Evolutionary conservation across 2,113 vertebrate genomes (phyloP), one percentile per base, ranked within the genome.

Genomic region (Cnemophilus loriae): DNA sequence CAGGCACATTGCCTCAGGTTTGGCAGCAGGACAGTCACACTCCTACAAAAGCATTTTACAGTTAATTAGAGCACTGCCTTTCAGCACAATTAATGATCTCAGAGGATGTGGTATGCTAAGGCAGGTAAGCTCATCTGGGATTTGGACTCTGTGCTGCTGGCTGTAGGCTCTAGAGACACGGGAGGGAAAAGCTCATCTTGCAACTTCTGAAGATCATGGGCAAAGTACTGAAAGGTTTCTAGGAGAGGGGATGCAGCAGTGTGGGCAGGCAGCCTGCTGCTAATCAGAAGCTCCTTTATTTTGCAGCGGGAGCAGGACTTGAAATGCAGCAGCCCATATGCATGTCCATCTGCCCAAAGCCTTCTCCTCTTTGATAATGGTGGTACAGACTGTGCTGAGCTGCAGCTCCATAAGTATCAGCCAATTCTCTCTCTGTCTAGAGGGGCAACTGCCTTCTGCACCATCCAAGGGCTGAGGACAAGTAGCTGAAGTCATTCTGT

Each of bases 361-460:
- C 75, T 84, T 84, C 64, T 47, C 39, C 37, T 65, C 74, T 37
- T 46, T 69, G 64, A 13, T 41, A 57, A 46, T 22, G 42, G 63
- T 75, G 42, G 81, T 70, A 87, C 87, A 59, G 81, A 47, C 60
- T 95, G 87, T 95, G 73, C 95, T 55, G 87, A 94, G 87, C 73
- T 11, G 20, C 20, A 6, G 1, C 56, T 91, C 32, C 10, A 32
- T 91, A 94, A 87, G 41, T 93, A 64, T 16, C 74, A 93, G 47
- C 74, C 84, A 79, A 9, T 35, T 84, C 57, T 42, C 21, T 24
- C 46, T 35, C 64, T 73, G 63, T 83, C 42, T 63, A 44, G 74
- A 56, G 56, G 37, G 49, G 16, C 33, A 52, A 6, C 32, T 84
- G 73, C 84, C 44, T 94, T 75, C 74, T 94, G 87, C 32, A 67